Evolutionary conservation across 1,140 invertebrate species (phyloP).

Genomic region (Papilio xuthus): DNA sequence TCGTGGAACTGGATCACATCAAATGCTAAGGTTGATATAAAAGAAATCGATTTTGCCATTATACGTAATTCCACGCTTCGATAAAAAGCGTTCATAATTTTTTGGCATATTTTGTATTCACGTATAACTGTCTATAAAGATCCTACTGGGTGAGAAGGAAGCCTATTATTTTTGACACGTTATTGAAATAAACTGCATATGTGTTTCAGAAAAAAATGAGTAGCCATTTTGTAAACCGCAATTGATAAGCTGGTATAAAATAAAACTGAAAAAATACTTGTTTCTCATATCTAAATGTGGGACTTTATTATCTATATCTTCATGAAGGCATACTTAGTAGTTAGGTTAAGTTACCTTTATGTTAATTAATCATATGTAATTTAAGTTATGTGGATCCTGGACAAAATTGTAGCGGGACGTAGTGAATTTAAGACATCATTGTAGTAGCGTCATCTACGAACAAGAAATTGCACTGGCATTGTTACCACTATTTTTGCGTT

Average conservation of each 20-base stretch:
- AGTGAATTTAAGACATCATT: too few relatives aligned
- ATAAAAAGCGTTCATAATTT: slow-evolving; percentile 7
- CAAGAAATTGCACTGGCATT: too few relatives aligned
- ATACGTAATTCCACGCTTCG: neutral
- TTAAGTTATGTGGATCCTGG: too few relatives aligned
- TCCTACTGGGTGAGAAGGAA: slow-evolving; percentile 11
- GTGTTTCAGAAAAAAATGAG: neutral
- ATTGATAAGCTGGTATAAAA: neutral
- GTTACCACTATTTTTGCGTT: too few relatives aligned
- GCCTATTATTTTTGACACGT: slow-evolving; percentile 18
- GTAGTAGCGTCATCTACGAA: too few relatives aligned
- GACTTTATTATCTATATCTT: neutral
- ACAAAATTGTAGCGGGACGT: too few relatives aligned
- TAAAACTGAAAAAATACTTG: neutral
- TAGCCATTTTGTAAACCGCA: neutral
- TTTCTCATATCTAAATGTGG: neutral
- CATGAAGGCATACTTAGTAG: neutral
- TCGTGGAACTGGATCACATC: slow-evolving; percentile 18
- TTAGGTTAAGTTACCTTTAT: too few relatives aligned
- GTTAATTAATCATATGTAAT: too few relatives aligned
- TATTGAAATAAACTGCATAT: slow-evolving; percentile 8
- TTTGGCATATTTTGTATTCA: neutral
- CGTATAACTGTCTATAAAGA: slow-evolving; percentile 15
- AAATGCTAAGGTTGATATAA: neutral
- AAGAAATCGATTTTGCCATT: neutral